Evolutionary conservation across 2,797 vertebrate genomes (phyloP), one percentile per base, ranked within the genome.

Genomic region (Sebastes oblongus): DNA sequence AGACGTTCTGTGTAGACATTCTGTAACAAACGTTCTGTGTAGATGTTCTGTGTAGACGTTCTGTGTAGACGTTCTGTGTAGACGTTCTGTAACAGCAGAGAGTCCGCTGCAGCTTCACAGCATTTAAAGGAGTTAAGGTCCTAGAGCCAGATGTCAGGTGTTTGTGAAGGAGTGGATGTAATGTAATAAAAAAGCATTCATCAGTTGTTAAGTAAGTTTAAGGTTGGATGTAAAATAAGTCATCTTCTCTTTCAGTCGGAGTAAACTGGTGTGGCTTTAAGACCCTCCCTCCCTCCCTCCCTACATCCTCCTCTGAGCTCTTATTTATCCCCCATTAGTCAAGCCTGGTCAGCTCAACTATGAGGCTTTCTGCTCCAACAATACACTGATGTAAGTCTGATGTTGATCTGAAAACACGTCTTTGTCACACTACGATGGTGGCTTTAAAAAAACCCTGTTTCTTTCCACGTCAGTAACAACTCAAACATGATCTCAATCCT

Each of bases 261-360:
- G 24, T 52, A 8, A 80, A 64, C 61, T 50, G 13, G 18, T 72
- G 77, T 72, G 65, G 78, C 58, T 89, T 54, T 75, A 42, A 52
- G 61, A 78, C 29, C 70, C 32, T 68, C 64, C 64, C 75, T 76
- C 69, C 61, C 77, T 76, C 30, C 69, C 24, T 67, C 66, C 62
- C 81, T 59, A 59, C 42, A 46, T 46, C 60, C 76, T 77, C 66
- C 52, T 56, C 78, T 64, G 54, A 82, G 82, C 83, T 81, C 74
- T 65, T 78, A 83, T 88, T 91, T 89, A 79, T 87, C 72, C 75
- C 83, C 55, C 74, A 89, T 93, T 91, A 92, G 91, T 91, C 89
- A 90, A 66, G 89, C 52, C 79, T 83, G 80, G 30, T 92, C 82
- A 82, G 84, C 60, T 78, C 65, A 34, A 22, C 77, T 32, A 81